These are phyloP conservation scores for Brachystomella parvula DNA, from an alignment of 1,140 invertebrate species.

Conservation along the genomic window DNA sequence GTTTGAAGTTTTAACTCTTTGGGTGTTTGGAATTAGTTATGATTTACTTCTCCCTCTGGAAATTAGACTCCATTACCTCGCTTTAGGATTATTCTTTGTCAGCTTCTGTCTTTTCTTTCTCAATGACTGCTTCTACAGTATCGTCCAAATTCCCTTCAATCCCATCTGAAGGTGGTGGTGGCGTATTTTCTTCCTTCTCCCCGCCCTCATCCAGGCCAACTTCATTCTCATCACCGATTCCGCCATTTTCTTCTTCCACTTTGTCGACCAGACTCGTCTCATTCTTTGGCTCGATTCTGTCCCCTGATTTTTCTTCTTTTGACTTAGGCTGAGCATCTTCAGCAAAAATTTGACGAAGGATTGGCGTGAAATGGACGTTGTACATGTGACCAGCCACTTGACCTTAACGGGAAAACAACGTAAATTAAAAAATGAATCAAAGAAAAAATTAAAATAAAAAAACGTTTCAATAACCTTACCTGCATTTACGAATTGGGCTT, in stretches of 20 bases:
- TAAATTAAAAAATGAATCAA: no score
- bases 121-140: not conserved
- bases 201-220: not conserved
- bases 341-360: conserved; percentile 17
- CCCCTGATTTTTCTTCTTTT: conserved; percentile 5
- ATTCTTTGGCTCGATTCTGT: not conserved
- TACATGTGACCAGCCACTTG: conserved; percentile 33
- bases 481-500: conserved; percentile 19
- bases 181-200: not conserved
- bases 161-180: not conserved
- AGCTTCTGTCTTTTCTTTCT: not conserved
- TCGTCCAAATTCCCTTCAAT: not conserved
- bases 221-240: not conserved
- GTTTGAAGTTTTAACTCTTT: no score
- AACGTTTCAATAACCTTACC: no score
- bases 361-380: conserved; percentile 20
- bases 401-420: no score
- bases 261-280: not conserved
- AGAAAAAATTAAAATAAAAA: no score
- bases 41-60: no score
- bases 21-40: no score
- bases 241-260: not conserved
- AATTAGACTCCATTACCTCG: no score
- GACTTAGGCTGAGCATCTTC: not conserved
- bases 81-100: not conserved